Evolutionary conservation across 2,888 invertebrate species (phyloP).

Genomic region (Tipula lateralis): DNA sequence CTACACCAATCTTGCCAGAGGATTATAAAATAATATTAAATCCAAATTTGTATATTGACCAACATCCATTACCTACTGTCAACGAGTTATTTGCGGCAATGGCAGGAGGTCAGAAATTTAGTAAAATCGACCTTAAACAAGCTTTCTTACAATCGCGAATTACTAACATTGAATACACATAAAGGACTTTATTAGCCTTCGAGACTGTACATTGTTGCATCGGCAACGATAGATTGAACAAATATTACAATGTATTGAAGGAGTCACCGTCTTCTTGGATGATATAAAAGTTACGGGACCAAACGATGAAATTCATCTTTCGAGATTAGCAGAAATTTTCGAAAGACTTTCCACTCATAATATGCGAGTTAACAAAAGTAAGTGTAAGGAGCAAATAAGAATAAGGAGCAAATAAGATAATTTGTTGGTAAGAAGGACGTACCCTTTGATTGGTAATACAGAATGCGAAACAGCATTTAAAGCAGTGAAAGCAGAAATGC

Average conservation of each 20-base stretch:
- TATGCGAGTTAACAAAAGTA: too few relatives aligned
- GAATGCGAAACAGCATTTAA: not conserved
- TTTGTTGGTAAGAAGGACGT: too few relatives aligned
- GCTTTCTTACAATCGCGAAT: constrained; percentile 42
- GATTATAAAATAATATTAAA: too few relatives aligned
- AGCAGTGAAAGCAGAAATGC: not conserved
- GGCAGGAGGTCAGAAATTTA: constrained; percentile 34
- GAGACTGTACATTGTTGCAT: constrained; percentile 37
- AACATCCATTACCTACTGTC: constrained; percentile 38
- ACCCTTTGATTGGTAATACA: too few relatives aligned
- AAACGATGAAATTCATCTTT: not conserved
- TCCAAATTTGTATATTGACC: constrained; percentile 37
- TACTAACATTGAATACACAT: constrained; percentile 33
- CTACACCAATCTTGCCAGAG: too few relatives aligned
- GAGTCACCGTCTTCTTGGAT: constrained; percentile 37
- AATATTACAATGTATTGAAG: constrained; percentile 29
- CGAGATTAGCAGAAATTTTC: not conserved
- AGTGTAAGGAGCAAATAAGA: too few relatives aligned
- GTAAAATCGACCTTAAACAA: constrained; percentile 40
- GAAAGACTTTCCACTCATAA: too few relatives aligned
- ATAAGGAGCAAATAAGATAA: too few relatives aligned
- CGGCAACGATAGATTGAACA: not conserved
- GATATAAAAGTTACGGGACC: not conserved
- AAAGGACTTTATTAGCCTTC: constrained; percentile 35
- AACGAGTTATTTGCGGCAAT: constrained; percentile 37